Percentiles rank a stretch among this genome's conserved stretches.
These are phyloP conservation scores for Daptonema setosum DNA, from an alignment of 2,888 invertebrate species.

Conservation along the genomic window DNA sequence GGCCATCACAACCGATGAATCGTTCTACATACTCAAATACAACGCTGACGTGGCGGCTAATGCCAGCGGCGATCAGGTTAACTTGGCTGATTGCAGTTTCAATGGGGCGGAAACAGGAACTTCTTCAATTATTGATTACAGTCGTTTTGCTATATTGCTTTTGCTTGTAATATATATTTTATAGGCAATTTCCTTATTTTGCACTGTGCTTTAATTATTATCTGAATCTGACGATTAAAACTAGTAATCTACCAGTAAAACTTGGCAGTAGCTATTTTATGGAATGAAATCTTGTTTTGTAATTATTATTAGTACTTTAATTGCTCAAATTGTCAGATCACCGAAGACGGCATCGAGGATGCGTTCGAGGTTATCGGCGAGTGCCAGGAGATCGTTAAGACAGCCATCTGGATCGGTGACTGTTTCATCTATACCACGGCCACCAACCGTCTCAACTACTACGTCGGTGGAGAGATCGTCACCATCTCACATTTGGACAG, in stretches of 20 bases:
- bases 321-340: too few species aligned
- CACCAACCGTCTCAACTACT: slow-evolving; percentile 88
- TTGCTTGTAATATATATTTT: too few species aligned
- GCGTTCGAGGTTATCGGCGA: slow-evolving; percentile 50
- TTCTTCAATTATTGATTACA: too few species aligned
- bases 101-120: too few species aligned
- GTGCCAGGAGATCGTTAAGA: slow-evolving; percentile 18
- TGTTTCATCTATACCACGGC: slow-evolving; percentile 98
- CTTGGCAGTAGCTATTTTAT: too few species aligned
- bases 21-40: slow-evolving; percentile 76
- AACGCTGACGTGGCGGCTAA: slow-evolving; percentile 54
- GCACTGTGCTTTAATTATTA: too few species aligned
- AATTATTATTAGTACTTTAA: too few species aligned
- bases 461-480: slow-evolving; percentile 95
- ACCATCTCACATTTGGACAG: slow-evolving; percentile 87
- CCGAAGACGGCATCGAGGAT: slow-evolving; percentile 79
- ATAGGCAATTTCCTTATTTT: too few species aligned
- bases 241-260: too few species aligned
- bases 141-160: too few species aligned
- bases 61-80: slow-evolving; percentile 41
- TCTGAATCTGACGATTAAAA: too few species aligned
- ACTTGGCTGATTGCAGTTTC: not conserved
- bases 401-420: slow-evolving; percentile 41
- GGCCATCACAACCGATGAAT: slow-evolving; percentile 80
- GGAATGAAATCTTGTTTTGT: too few species aligned